Evolutionary conservation across 1,140 invertebrate genomes (phyloP).

Genomic region (Drosophila triauraria): DNA sequence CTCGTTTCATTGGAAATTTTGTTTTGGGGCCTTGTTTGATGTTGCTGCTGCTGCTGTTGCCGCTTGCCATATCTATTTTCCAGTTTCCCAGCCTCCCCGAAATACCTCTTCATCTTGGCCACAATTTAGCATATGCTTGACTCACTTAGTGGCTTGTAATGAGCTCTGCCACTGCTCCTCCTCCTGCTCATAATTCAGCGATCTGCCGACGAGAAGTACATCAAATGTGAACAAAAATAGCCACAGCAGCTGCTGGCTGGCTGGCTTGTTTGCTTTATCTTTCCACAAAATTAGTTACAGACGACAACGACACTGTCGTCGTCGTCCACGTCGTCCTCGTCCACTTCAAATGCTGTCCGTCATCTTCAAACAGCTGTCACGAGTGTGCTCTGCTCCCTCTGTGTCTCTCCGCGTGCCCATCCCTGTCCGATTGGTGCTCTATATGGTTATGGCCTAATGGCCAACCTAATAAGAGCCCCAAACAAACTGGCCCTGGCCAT

Average conservation of each 20-base stretch:
- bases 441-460: constrained; percentile 77
- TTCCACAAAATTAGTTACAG: constrained; percentile 76
- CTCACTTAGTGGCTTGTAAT: constrained; percentile 66
- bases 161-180: constrained; percentile 29
- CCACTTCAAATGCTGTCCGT: constrained; percentile 76
- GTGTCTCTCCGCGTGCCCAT: neutral
- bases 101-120: constrained; percentile 26
- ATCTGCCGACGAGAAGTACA: constrained; percentile 34
- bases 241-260: constrained; percentile 21
- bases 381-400: neutral
- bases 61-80: constrained; percentile 5
- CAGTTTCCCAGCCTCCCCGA: neutral
- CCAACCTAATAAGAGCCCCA: constrained; percentile 63
- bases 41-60: constrained; percentile 17
- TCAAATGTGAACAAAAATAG: constrained; percentile 56
- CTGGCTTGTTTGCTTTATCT: constrained; percentile 55
- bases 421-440: constrained; percentile 54
- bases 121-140: constrained; percentile 61
- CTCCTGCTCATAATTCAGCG: constrained; percentile 49
- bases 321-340: neutral
- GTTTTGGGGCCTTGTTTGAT: constrained; percentile 46
- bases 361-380: constrained; percentile 61
- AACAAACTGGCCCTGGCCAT: constrained; percentile 42
- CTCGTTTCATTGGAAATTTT: constrained; percentile 68
- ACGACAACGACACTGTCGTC: constrained; percentile 33